phyloP scores from a whole-genome alignment of 2,113 vertebrate species.

The Prunella himalayana region DNA sequence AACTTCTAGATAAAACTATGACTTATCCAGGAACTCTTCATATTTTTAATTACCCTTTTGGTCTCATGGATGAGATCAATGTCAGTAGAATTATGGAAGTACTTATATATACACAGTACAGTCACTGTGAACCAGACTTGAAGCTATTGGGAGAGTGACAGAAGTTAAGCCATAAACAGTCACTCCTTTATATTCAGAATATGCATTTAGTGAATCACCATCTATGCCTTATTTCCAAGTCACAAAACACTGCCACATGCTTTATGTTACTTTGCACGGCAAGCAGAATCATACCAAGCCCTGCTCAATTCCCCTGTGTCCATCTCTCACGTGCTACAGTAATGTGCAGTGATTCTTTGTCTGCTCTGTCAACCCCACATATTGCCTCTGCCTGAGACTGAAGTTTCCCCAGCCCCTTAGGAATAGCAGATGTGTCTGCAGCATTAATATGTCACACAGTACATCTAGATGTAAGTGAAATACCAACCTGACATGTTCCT shows the following conservation, averaged over 20 bases:
- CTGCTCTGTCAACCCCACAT: constrained; percentile 12
- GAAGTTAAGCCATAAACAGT: not conserved
- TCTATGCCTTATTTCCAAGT: not conserved
- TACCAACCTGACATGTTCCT: not conserved
- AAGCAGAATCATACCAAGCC: not conserved
- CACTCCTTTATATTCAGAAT: not conserved
- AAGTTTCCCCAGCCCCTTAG: not conserved
- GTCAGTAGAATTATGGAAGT: not conserved
- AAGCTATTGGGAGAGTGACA: not conserved
- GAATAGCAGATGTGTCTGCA: not conserved
- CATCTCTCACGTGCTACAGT: constrained; percentile 10
- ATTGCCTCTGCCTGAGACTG: not conserved
- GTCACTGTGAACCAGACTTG: not conserved
- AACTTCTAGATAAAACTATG: not conserved
- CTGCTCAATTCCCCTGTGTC: not conserved
- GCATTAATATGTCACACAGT: not conserved
- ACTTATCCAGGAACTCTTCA: not conserved
- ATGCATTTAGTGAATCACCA: not conserved
- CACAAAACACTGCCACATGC: not conserved
- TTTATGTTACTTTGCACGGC: not conserved
- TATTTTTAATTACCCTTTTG: not conserved
- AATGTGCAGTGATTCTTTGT: not conserved
- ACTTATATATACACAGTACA: not conserved
- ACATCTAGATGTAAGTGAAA: not conserved
- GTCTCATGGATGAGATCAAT: not conserved